These are phyloP conservation scores for Halictus quadricinctus DNA, from an alignment of 2,888 invertebrate genomes.

Conservation along the genomic window DNA sequence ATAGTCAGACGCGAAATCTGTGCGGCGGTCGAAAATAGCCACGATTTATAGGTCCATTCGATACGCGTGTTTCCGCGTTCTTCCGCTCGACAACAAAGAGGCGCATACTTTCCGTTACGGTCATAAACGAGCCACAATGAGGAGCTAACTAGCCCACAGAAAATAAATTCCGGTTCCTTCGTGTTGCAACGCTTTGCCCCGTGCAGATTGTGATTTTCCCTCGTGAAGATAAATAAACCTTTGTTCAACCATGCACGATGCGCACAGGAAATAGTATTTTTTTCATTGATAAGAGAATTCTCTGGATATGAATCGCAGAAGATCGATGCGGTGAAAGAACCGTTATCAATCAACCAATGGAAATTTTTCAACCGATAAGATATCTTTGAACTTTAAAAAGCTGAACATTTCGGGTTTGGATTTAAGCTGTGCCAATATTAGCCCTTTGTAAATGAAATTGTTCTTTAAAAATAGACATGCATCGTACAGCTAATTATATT, in stretches of 20 bases:
- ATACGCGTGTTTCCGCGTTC: slow-evolving; percentile 47
- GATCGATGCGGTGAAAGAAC: too few relatives aligned
- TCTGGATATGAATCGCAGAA: too few relatives aligned
- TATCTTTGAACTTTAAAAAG: too few relatives aligned
- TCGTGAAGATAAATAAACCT: slow-evolving; percentile 18
- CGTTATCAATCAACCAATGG: too few relatives aligned
- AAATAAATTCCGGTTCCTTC: slow-evolving; percentile 58
- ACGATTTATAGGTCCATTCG: slow-evolving; percentile 44
- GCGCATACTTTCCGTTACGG: slow-evolving; percentile 60
- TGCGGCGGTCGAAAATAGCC: background rate
- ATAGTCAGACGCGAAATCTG: background rate
- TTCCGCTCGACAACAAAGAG: slow-evolving; percentile 46
- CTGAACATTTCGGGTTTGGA: too few relatives aligned
- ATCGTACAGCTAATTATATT: too few relatives aligned
- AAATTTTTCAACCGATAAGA: too few relatives aligned
- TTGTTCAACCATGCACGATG: slow-evolving; percentile 13
- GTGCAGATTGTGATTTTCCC: slow-evolving; percentile 21
- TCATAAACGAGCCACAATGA: slow-evolving; percentile 64
- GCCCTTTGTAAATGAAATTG: too few relatives aligned
- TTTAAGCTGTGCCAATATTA: too few relatives aligned
- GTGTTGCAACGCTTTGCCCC: slow-evolving; percentile 17
- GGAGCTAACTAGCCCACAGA: slow-evolving; percentile 57
- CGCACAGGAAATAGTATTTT: too few relatives aligned
- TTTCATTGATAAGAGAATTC: too few relatives aligned
- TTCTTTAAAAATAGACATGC: too few relatives aligned